phyloP scores from a whole-genome alignment of 2,113 vertebrate species.

The Anhinga anhinga region DNA sequence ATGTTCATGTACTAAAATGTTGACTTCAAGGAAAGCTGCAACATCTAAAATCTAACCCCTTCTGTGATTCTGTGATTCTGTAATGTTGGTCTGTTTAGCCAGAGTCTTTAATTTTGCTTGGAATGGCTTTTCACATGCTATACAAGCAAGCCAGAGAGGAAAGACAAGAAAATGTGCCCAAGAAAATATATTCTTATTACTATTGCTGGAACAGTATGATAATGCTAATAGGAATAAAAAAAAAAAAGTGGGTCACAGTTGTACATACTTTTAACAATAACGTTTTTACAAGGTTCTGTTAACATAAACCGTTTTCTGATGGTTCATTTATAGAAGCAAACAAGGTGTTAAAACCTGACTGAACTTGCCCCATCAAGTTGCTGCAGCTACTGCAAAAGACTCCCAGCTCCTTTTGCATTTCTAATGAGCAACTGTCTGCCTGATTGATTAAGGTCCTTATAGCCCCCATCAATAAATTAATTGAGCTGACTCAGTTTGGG shows the following conservation, averaged over 20 bases:
- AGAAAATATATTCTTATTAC: not conserved
- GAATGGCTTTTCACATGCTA: not conserved
- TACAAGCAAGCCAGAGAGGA: not conserved
- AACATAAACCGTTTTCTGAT: not conserved
- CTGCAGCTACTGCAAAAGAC: not conserved
- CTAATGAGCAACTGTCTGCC: not conserved
- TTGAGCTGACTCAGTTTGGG: not conserved
- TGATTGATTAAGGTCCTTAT: conserved; percentile 32
- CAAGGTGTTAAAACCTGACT: not conserved
- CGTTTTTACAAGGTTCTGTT: not conserved
- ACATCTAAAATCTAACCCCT: too few species aligned
- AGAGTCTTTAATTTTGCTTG: not conserved
- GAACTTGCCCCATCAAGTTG: not conserved
- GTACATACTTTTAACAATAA: not conserved
- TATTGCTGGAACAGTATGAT: not conserved
- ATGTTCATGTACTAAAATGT: not conserved
- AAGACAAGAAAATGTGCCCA: not conserved
- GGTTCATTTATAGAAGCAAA: not conserved
- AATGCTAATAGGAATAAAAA: not conserved
- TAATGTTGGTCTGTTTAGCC: not conserved
- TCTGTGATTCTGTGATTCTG: too few species aligned
- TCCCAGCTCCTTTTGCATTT: not conserved
- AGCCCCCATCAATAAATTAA: conserved; percentile 14
- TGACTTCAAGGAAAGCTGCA: not conserved
- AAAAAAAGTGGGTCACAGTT: not conserved